Percentiles rank a stretch among this genome's conserved stretches.
Evolutionary conservation across 1,140 invertebrate species (phyloP).

Genomic region (Zaprionus africanus): DNA sequence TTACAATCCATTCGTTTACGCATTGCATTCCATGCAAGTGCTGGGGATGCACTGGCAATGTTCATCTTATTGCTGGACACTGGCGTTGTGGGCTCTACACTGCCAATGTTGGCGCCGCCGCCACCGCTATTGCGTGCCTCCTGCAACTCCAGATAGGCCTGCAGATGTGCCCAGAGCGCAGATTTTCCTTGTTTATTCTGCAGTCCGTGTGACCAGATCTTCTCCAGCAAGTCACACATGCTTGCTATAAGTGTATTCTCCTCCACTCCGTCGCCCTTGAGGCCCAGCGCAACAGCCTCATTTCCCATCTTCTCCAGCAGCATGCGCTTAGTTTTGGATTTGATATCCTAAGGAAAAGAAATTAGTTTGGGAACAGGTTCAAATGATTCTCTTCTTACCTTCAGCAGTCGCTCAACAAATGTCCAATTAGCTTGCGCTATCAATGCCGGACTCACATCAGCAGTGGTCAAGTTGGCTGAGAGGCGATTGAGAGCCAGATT

Average conservation of each 20-base stretch:
- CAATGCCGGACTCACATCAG: conserved; percentile 86
- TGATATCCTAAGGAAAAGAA: conserved; percentile 89
- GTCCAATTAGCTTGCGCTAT: conserved; percentile 99
- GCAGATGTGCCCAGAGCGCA: conserved; percentile 96
- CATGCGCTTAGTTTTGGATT: conserved; percentile 98
- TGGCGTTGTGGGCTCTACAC: conserved; percentile 85
- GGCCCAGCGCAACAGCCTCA: conserved; percentile 90
- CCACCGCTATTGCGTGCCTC: conserved; percentile 87
- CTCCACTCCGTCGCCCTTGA: conserved; percentile 91
- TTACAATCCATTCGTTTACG: conserved; percentile 95
- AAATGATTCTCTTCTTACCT: conserved; percentile 86
- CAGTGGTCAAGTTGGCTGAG: conserved; percentile 78
- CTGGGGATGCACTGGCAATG: conserved; percentile 86
- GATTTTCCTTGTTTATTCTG: conserved; percentile 98
- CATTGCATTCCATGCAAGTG: conserved; percentile 95
- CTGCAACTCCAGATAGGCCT: conserved; percentile 94
- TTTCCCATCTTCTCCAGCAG: conserved; percentile 98
- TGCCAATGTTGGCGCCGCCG: conserved; percentile 85
- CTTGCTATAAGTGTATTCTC: conserved; percentile 99
- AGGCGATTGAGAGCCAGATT: conserved; percentile 72
- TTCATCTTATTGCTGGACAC: conserved; percentile 63
- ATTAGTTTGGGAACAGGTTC: neutral
- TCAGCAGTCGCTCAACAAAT: conserved; percentile 98
- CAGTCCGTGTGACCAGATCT: conserved; percentile 98
- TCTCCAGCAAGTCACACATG: conserved; percentile 98